Evolutionary conservation across 2,797 vertebrate species (phyloP), one percentile per base, ranked within the genome.

Genomic region (Tokudaia muenninki): DNA sequence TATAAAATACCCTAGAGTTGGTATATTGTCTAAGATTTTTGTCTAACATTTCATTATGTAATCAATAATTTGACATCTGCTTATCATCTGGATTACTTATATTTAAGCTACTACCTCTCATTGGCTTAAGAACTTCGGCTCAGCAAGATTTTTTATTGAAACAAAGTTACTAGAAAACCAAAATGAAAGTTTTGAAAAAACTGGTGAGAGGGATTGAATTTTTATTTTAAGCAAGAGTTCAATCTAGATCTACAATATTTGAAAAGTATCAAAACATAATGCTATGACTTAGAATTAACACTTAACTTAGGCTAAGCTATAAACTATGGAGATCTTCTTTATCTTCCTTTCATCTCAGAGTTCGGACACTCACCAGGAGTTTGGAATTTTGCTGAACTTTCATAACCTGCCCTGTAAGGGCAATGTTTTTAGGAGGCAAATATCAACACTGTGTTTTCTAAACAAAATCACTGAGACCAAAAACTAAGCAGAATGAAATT

Each of bases 141-240:
- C 63, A 75, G 22, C 31, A 74, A 89, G 16, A 41, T 88, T 5
- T 72, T 84, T 97, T 17, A 41, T 31, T 72, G 26, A 91, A 95
- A 81, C 31, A 47, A 12, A 78, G 31, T 93, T 26, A 63, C 65
- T 77, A 61, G 16, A 82, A 87, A 95, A 87, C 37, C 17, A 41
- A 78, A 80, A 91, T 21, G 65, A 44, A 87, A 50, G 50, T 84
- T 91, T 86, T 82, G 57, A 47, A 94, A 94, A 90, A 91, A 79
- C 65, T 16, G 13, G 67, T 91, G 3, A 63, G 5, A 34, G 12
- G 7, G 2, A 72, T 24, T 81, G 22, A 50, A 94, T 80, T 91
- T 87, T 91, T 87, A 65, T 92, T 92, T 88, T 86, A 72, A 81
- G 47, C 90, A 80, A 92, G 50, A 90, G 83, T 80, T 78, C 79